These are phyloP conservation scores for Amphiura filiformis DNA, from an alignment of 35 echinoderm and acorn worm genomes.

Conservation along the genomic window DNA sequence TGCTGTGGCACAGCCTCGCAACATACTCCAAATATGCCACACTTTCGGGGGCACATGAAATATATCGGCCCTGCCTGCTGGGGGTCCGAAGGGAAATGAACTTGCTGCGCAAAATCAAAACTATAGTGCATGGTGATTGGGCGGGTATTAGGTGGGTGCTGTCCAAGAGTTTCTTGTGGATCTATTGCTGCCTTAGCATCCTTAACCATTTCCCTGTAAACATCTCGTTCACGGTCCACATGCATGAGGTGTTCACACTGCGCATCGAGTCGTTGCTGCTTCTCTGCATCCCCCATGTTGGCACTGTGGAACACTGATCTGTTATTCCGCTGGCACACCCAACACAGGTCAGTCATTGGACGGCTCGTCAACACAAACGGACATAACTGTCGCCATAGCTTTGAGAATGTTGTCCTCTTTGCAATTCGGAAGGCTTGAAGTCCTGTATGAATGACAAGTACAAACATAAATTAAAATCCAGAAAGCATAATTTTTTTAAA, in stretches of 20 bases:
- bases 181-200: neutral
- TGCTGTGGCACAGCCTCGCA: constrained; percentile 22
- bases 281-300: neutral
- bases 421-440: too few species aligned
- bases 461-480: too few species aligned
- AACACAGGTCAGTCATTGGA: constrained; percentile 28
- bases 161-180: neutral
- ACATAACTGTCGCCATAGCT: constrained; percentile 17
- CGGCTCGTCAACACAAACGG: neutral
- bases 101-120: constrained; percentile 41
- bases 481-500: too few species aligned
- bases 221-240: neutral
- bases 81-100: constrained; percentile 34
- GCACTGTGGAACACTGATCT: neutral
- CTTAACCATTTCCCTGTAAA: neutral
- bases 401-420: constrained; percentile 12
- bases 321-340: constrained; percentile 27
- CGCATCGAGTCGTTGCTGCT: neutral
- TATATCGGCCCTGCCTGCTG: constrained; percentile 18
- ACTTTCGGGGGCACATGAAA: neutral
- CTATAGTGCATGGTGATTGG: neutral
- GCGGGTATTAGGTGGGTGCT: neutral
- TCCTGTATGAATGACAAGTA: too few species aligned
- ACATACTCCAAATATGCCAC: constrained; percentile 35
- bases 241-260: neutral